Evolutionary conservation across 1,140 invertebrate genomes (phyloP).

Genomic region (Platorchestia sp.): DNA sequence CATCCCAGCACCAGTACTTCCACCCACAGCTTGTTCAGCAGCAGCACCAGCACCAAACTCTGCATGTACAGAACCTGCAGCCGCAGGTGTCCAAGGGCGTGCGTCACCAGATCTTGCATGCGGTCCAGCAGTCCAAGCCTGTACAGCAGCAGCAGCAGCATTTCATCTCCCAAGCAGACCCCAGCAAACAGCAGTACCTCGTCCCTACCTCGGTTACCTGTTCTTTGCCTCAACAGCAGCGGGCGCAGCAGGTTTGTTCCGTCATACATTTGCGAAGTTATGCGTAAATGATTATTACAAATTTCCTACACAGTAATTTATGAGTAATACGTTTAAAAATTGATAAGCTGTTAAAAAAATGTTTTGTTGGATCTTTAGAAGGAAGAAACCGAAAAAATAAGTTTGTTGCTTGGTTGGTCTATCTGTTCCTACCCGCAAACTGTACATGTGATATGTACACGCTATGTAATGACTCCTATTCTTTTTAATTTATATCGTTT

Average conservation of each 20-base stretch:
- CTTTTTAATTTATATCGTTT: too few species aligned
- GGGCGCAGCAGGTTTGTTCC: not conserved
- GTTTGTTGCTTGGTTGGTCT: too few species aligned
- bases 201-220: not conserved
- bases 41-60: constrained; percentile 52
- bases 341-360: too few species aligned
- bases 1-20: not conserved
- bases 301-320: too few species aligned
- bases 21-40: constrained; percentile 22
- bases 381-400: too few species aligned
- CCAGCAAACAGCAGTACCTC: constrained; percentile 2
- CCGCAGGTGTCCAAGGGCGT: constrained; percentile 37
- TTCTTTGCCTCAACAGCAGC: not conserved
- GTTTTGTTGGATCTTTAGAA: too few species aligned
- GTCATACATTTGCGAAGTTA: not conserved
- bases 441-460: too few species aligned
- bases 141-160: constrained; percentile 54
- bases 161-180: constrained; percentile 40
- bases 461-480: too few species aligned
- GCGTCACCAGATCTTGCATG: constrained; percentile 14
- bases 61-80: constrained; percentile 50
- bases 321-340: too few species aligned
- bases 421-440: too few species aligned
- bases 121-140: constrained; percentile 19
- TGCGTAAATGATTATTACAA: too few species aligned